These are phyloP conservation scores for Bettongia penicillata DNA, from an alignment of 2,113 vertebrate species.

Conservation along the genomic window DNA sequence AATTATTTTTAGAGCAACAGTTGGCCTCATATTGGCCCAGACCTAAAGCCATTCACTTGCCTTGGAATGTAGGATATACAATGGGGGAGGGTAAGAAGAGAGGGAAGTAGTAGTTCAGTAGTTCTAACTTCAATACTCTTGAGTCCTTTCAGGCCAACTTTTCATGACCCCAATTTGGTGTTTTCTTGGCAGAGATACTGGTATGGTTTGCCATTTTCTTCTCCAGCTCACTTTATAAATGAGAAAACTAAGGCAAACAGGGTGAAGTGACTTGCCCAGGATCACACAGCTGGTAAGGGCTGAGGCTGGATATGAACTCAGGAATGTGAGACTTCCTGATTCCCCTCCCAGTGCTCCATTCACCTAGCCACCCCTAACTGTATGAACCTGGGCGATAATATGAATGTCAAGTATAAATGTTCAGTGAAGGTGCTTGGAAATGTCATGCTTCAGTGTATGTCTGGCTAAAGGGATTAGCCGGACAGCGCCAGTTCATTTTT, in stretches of 20 bases:
- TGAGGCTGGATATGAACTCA: too few species aligned
- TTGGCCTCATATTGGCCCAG: neutral
- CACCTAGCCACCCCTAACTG: too few species aligned
- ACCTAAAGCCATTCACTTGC: neutral
- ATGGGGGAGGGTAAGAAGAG: neutral
- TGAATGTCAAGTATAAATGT: neutral
- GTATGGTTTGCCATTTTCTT: too few species aligned
- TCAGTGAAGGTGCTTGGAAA: neutral
- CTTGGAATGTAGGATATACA: neutral
- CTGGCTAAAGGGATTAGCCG: constrained; percentile 20
- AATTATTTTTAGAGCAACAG: neutral
- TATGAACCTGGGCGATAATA: neutral
- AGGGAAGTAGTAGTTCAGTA: neutral
- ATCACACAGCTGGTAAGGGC: too few species aligned
- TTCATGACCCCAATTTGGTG: too few species aligned
- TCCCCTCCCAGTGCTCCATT: too few species aligned
- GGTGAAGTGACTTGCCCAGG: too few species aligned
- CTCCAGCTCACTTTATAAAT: too few species aligned
- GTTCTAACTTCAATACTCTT: neutral
- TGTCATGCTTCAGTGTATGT: neutral
- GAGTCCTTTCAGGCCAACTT: too few species aligned
- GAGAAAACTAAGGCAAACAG: too few species aligned
- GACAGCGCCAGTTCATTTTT: neutral
- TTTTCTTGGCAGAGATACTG: too few species aligned
- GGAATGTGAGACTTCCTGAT: too few species aligned